Conservation (phyloP, 2,797 vertebrate genomes). For the Sebastes flavidus region DNA sequence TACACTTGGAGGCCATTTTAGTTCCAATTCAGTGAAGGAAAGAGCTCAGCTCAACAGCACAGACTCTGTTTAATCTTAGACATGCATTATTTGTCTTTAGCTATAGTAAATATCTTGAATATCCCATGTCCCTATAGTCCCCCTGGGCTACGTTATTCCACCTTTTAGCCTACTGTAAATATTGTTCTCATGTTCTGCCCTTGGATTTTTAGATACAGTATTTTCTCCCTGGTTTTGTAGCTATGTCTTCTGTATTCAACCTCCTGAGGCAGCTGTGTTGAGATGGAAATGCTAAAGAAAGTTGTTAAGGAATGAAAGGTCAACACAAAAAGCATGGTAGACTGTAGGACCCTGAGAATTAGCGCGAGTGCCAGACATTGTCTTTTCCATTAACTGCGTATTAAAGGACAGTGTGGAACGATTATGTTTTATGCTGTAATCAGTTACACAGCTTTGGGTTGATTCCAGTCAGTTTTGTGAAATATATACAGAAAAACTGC, state of each 20-base stretch:
- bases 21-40: conserved; percentile 78
- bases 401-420: neutral
- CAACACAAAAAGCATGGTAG: conserved; percentile 9
- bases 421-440: conserved; percentile 26
- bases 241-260: conserved; percentile 7
- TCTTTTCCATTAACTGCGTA: conserved; percentile 13
- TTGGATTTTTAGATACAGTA: neutral
- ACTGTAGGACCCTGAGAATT: conserved; percentile 12
- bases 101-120: conserved; percentile 23
- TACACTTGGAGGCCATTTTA: conserved; percentile 84
- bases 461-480: conserved; percentile 24
- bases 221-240: neutral
- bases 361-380: conserved; percentile 22
- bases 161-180: neutral
- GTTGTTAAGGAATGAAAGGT: conserved; percentile 43
- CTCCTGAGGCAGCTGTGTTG: conserved; percentile 10
- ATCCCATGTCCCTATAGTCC: neutral
- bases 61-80: conserved; percentile 60
- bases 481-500: conserved; percentile 22
- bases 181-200: neutral
- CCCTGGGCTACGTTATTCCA: neutral
- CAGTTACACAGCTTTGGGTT: conserved; percentile 30
- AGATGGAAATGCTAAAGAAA: conserved; percentile 26
- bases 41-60: conserved; percentile 65
- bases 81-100: conserved; percentile 66